Percentiles rank a stretch among this genome's conserved stretches.
Evolutionary conservation across 2,113 vertebrate genomes (phyloP).

Genomic region (Dipodomys stephensi): DNA sequence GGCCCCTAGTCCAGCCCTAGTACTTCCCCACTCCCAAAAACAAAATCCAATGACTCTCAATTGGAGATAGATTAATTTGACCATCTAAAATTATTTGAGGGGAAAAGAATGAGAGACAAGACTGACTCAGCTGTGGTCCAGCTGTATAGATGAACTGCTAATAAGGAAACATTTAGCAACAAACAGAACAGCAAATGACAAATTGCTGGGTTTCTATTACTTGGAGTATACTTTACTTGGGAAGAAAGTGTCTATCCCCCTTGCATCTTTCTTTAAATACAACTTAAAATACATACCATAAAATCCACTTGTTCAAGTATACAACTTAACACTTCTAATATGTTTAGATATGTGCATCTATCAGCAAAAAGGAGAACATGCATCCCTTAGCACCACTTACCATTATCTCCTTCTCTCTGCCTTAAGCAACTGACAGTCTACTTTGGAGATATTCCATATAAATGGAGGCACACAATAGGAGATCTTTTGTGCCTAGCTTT

Average conservation of each 20-base stretch:
- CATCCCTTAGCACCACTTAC: not conserved
- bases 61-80: not conserved
- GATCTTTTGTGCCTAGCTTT: not conserved
- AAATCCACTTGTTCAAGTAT: not conserved
- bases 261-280: not conserved
- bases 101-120: not conserved
- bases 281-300: not conserved
- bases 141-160: not conserved
- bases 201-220: not conserved
- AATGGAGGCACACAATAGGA: not conserved
- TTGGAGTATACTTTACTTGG: constrained; percentile 1
- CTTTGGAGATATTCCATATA: not conserved
- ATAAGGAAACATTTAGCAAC: not conserved
- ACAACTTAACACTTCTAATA: not conserved
- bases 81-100: not conserved
- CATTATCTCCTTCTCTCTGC: not conserved
- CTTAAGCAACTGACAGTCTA: not conserved
- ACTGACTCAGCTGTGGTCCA: not conserved
- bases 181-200: not conserved
- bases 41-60: not conserved
- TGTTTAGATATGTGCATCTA: not conserved
- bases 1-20: too few species aligned
- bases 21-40: too few species aligned
- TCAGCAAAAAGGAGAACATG: not conserved
- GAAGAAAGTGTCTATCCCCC: not conserved